Evolutionary conservation across 2,797 vertebrate genomes (phyloP), one percentile per base, ranked within the genome.

Genomic region (Macropodus opercularis): DNA sequence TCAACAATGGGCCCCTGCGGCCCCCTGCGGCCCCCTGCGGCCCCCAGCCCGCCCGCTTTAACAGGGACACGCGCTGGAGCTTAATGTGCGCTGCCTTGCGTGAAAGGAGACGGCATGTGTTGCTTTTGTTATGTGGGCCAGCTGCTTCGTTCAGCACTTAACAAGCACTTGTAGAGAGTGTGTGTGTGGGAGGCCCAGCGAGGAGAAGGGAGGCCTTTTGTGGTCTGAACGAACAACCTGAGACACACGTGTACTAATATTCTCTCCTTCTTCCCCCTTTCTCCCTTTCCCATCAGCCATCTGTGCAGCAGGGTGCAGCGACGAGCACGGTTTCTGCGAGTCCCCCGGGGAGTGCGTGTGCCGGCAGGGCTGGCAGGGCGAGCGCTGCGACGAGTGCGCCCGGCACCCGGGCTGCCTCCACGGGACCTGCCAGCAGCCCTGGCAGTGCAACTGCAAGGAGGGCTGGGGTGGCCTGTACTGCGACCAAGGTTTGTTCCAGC

Each of bases 391-490:
- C 0, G 71, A 92, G 69, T 96, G 95, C 3, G 69, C 83, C 22
- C 90, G 85, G 0, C 80, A 94, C 80, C 94, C 94, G 0, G 91
- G 90, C 50, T 95, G 94, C 57, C 11, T 92, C 14, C 93, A 94
- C 3, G 94, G 94, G 38, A 92, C 92, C 55, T 94, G 94, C 80
- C 69, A 60, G 23, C 87, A 90, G 75, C 93, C 93, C 0, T 94
- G 92, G 90, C 89, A 94, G 77, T 95, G 94, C 85, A 80, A 87
- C 83, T 95, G 94, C 78, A 89, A 86, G 64, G 94, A 95, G 54
- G 94, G 94, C 15, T 95, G 94, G 94, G 94, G 94, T 0, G 94
- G 94, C 3, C 92, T 95, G 50, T 93, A 92, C 85, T 95, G 94
- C 29, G 72, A 94, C 87, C 86, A 94, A 88, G 88, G 88, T 90